Percentiles rank a stretch among this genome's conserved stretches.
Conservation (phyloP, 2,888 invertebrate species). For the Ectobius pallidus region DNA sequence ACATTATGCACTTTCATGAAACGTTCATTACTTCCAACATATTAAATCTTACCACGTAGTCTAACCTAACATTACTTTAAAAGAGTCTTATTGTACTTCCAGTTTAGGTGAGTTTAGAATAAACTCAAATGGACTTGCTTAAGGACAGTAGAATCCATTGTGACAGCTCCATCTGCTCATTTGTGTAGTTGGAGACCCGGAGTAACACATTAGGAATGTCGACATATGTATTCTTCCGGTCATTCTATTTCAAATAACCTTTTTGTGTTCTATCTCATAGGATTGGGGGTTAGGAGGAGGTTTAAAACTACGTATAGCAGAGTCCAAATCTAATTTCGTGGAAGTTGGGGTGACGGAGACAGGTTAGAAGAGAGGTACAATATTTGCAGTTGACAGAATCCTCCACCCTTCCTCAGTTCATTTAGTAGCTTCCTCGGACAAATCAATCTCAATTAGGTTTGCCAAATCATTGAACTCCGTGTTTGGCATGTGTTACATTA, state of each 20-base stretch:
- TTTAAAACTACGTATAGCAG: slow-evolving; percentile 9
- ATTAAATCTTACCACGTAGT: too few relatives aligned
- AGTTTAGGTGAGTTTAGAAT: too few relatives aligned
- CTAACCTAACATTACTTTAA: too few relatives aligned
- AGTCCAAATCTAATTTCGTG: slow-evolving; percentile 1
- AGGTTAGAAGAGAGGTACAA: slow-evolving; percentile 34
- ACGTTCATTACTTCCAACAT: too few relatives aligned
- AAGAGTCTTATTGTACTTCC: too few relatives aligned
- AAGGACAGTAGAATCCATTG: too few relatives aligned
- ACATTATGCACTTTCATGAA: too few relatives aligned
- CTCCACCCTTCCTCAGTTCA: slow-evolving; percentile 26
- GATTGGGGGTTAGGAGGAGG: not conserved
- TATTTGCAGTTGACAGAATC: slow-evolving; percentile 31
- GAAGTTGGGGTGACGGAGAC: slow-evolving; percentile 23
- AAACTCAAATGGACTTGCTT: too few relatives aligned
- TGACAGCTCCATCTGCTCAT: too few relatives aligned
- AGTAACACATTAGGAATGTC: too few relatives aligned
- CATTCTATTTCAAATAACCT: not conserved
- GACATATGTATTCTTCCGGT: not conserved
- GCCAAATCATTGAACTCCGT: slow-evolving; percentile 44
- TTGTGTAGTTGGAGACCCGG: too few relatives aligned
- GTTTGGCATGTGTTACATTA: slow-evolving; percentile 31
- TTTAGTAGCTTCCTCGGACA: slow-evolving; percentile 37
- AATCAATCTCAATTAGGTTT: slow-evolving; percentile 45
- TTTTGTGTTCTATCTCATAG: not conserved